phyloP scores from a whole-genome alignment of 1,140 invertebrate genomes.

The Chelonus insularis region DNA sequence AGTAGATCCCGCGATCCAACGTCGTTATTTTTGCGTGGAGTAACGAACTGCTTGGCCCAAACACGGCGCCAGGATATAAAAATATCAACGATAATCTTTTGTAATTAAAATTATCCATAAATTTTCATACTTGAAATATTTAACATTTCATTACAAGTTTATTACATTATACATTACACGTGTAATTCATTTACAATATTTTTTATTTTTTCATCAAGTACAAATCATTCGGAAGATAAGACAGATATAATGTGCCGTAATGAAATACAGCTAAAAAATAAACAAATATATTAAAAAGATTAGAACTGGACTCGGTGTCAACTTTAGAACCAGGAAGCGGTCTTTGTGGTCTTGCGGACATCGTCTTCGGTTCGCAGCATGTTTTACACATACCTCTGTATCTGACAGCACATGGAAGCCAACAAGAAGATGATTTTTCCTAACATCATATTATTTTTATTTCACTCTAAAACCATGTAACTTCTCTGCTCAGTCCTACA shows the following conservation, averaged over 20 bases:
- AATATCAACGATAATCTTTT: no score
- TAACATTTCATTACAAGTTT: no score
- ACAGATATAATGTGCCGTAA: background rate
- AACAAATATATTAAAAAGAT: background rate
- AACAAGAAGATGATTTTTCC: background rate
- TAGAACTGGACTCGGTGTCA: background rate
- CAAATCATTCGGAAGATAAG: no score
- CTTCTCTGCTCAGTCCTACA: no score
- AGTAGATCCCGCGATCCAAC: constrained; percentile 3
- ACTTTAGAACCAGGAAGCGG: constrained; percentile 17
- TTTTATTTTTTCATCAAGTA: no score
- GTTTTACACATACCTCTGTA: background rate
- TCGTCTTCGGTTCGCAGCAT: constrained; percentile 20
- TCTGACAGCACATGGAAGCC: background rate
- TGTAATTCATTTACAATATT: no score
- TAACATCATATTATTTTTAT: background rate
- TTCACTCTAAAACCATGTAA: no score
- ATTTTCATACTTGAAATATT: background rate
- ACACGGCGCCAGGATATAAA: no score
- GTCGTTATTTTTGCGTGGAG: constrained; percentile 5
- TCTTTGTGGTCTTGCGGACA: constrained; percentile 13
- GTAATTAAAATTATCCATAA: background rate
- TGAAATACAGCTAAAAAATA: background rate
- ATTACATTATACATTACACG: no score
- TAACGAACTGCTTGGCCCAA: background rate